Conservation (phyloP, 2,888 invertebrate species). For the Stenolophus ochropezus region DNA sequence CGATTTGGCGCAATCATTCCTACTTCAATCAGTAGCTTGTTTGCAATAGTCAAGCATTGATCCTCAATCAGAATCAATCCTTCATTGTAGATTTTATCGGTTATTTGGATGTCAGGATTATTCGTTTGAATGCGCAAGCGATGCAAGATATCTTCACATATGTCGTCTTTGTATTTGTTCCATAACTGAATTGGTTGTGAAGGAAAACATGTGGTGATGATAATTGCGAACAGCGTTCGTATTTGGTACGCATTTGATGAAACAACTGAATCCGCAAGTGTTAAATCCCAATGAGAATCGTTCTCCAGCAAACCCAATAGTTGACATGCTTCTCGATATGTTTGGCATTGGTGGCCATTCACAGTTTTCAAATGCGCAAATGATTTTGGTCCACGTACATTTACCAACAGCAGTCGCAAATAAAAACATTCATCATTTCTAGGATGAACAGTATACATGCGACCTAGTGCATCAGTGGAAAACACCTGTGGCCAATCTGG, state of each 20-base stretch:
- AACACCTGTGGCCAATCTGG: too few relatives aligned
- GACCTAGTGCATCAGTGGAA: too few relatives aligned
- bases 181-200: conserved; percentile 61
- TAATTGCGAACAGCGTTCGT: conserved; percentile 64
- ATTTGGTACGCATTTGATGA: conserved; percentile 61
- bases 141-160: conserved; percentile 65
- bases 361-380: too few relatives aligned
- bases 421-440: too few relatives aligned
- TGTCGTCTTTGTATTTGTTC: conserved; percentile 65
- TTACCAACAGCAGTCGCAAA: too few relatives aligned
- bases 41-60: conserved; percentile 61
- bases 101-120: conserved; percentile 36
- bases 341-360: too few relatives aligned
- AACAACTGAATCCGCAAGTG: conserved; percentile 61
- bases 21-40: conserved; percentile 64
- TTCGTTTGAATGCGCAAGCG: not conserved
- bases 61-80: conserved; percentile 61
- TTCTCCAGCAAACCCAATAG: conserved; percentile 64
- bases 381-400: too few relatives aligned
- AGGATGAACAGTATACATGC: too few relatives aligned
- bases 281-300: conserved; percentile 64
- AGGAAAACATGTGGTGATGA: conserved; percentile 64
- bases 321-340: conserved; percentile 48
- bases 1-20: conserved; percentile 67
- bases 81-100: conserved; percentile 60